These are phyloP conservation scores for Drosophila robusta DNA, from an alignment of 2,888 invertebrate species.

Conservation along the genomic window DNA sequence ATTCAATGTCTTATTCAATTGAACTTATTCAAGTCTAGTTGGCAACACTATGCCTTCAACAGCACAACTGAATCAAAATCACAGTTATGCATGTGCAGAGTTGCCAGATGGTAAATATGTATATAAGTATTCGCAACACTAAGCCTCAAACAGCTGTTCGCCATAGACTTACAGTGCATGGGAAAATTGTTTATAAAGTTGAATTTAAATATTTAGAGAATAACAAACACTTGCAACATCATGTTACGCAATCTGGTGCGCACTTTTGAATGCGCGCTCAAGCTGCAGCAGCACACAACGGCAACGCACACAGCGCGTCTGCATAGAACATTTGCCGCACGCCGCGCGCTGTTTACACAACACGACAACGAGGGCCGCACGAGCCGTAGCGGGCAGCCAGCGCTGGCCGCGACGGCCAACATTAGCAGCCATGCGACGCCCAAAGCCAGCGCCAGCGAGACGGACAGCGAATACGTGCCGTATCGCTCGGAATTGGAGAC, in stretches of 20 bases:
- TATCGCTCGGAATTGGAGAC: constrained; percentile 70
- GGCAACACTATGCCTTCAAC: no score
- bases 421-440: constrained; percentile 26
- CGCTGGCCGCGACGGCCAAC: constrained; percentile 21
- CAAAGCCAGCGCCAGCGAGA: constrained; percentile 56
- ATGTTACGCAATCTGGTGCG: constrained; percentile 63
- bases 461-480: constrained; percentile 75
- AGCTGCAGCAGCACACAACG: constrained; percentile 30
- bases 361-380: constrained; percentile 21
- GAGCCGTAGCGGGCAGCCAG: constrained; percentile 11
- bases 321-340: neutral
- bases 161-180: constrained; percentile 1
- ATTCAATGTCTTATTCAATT: no score
- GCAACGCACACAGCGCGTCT: neutral
- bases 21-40: no score
- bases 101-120: constrained; percentile 8
- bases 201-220: neutral
- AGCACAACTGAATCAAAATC: no score
- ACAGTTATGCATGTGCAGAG: no score
- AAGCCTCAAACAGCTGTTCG: constrained; percentile 40
- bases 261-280: constrained; percentile 49
- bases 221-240: constrained; percentile 5
- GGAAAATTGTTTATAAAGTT: constrained; percentile 22
- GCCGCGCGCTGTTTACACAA: constrained; percentile 57
- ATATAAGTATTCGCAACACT: constrained; percentile 27